Base-by-base conservation (phyloP, 2,888 invertebrate genomes). In the Drosophila pegasa region DNA sequence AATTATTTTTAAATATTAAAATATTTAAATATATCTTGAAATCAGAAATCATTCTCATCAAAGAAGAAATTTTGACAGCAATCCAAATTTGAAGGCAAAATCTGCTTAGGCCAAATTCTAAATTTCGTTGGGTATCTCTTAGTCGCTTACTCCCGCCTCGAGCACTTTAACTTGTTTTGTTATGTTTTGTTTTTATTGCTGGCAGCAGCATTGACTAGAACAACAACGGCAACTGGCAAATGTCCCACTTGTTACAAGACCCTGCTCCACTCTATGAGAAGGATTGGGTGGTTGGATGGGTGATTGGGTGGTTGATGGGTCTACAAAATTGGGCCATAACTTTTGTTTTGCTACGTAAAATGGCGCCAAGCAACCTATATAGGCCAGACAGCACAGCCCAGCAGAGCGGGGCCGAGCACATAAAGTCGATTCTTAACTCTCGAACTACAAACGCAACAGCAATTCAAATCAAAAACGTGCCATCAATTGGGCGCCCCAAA, bases 321-420 rank as follows among this genome's bases (percentile, higher is more conserved):
- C 74, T 75, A 64, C 73, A 75, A 85, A 83, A 84, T 84, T 88
- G 88, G 83, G 83, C 83, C 83, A 84, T 84, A 84, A 84, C 88
- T 84, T 84, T 84, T 84, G 83, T 84, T 84, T 84, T 84, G 83
- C 83, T 82, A 85, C 83, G 83, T 84, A 85, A 84, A 84, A 84
- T 84, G 83, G 83, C 83, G 83, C 83, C 83, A 84, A 85, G 86
- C 88, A 79, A 87, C 88, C 83, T 86, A 87, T 85, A 87, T 83
- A 85, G 88, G 88, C 87, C 87, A 83, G 83, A 83, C 87, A 71
- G 54, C 35, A 27, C 2, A 64, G 41, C 25, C 7, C n/a, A 43
- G 25, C 41, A 7, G 14, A 41, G 22, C 41, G 3, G 14, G 27
- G 37, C 66, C 33, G 10, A 50, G 66, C 56, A 65, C 74, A 76